phyloP scores from a whole-genome alignment of 2,888 invertebrate genomes.

The Ditula angustiorana region DNA sequence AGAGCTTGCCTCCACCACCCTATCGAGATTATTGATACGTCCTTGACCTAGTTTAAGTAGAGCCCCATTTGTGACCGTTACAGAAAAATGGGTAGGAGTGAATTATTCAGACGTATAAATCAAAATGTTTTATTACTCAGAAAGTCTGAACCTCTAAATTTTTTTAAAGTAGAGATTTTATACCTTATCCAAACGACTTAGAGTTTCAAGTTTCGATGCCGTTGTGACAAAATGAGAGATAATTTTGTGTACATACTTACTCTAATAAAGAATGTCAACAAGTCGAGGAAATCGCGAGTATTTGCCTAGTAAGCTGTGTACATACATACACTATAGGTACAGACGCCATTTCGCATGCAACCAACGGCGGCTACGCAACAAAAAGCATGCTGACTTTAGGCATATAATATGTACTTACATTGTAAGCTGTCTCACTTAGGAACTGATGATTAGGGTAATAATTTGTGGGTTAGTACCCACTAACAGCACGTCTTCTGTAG shows the following conservation, averaged over 20 bases:
- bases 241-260: conserved; percentile 11
- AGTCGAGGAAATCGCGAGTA: conserved; percentile 4
- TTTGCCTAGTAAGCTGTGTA: background rate
- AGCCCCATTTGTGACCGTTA: conserved; percentile 37
- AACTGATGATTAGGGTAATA: too few species aligned
- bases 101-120: conserved; percentile 39
- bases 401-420: too few species aligned
- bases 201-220: background rate
- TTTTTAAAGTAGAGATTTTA: background rate
- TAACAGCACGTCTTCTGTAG: too few species aligned
- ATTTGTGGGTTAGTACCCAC: too few species aligned
- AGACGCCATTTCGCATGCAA: background rate
- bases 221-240: background rate
- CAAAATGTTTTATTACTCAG: conserved; percentile 24
- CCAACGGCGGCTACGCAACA: background rate
- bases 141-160: conserved; percentile 8
- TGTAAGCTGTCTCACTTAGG: too few species aligned
- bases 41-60: conserved; percentile 39
- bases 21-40: conserved; percentile 36
- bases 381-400: background rate
- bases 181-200: conserved; percentile 1
- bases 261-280: conserved; percentile 20
- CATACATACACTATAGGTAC: background rate
- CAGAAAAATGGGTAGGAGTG: conserved; percentile 34
- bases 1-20: conserved; percentile 23